Evolutionary conservation across 2,113 vertebrate genomes (phyloP).

Genomic region (Synchiropus splendidus): DNA sequence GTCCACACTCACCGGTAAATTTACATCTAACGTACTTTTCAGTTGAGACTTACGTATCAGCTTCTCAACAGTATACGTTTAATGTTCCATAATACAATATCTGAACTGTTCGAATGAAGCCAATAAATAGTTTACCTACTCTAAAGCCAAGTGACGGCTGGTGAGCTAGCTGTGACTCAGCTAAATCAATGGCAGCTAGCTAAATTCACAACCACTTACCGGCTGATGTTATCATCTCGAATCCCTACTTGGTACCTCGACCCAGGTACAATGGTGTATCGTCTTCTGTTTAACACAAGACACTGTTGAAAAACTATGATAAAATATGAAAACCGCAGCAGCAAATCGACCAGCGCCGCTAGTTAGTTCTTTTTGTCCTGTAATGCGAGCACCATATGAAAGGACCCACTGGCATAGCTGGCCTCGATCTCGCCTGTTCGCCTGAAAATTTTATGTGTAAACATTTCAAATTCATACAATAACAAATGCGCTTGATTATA

Average conservation of each 20-base stretch:
- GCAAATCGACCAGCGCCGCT: constrained; percentile 1
- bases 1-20: no score
- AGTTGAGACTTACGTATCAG: no score
- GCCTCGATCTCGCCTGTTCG: constrained; percentile 25
- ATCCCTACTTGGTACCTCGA: constrained; percentile 12
- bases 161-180: constrained; percentile 68
- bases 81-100: not conserved
- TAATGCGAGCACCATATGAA: constrained; percentile 7
- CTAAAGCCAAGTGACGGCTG: constrained; percentile 1
- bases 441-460: not conserved
- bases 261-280: not conserved
- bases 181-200: constrained; percentile 61
- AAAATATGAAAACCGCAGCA: not conserved
- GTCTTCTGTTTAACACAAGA: not conserved
- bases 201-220: constrained; percentile 44
- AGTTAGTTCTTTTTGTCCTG: constrained; percentile 41
- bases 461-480: no score
- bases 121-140: no score
- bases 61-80: not conserved
- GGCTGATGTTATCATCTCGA: constrained; percentile 70
- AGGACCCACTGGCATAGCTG: constrained; percentile 23
- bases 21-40: no score
- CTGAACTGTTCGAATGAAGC: not conserved
- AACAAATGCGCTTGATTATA: no score
- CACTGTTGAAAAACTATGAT: no score